Evolutionary conservation across 2,888 invertebrate genomes (phyloP), one percentile per base, ranked within the genome.

Genomic region (Lysandra bellargus): DNA sequence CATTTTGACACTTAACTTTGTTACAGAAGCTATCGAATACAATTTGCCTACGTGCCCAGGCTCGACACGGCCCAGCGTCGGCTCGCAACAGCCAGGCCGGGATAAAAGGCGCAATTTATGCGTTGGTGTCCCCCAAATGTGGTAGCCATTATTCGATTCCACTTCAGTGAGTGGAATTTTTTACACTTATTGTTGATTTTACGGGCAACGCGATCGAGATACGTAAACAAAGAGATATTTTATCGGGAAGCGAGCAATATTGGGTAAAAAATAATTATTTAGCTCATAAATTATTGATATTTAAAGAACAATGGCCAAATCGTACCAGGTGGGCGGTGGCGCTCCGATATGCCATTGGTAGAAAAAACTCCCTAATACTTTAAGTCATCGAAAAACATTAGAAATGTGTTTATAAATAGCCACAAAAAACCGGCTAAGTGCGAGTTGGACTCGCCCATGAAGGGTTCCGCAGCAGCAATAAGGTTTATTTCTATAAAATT

Each of bases 81-180:
- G 82, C 85, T 40, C 60, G 73, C n/a, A 23, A 86, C 88, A 88
- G 92, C 92, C 88, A 90, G 86, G 89, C 89, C 90, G 87, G 90
- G 89, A 92, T 93, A 92, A 92, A 92, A 92, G 90, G 90, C 88
- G 89, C 91, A 92, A 93, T 93, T 92, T 93, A 93, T 93, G 91
- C 89, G 89, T 87, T 88, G 86, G 86, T 85, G 86, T 88, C 90
- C 91, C 90, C 90, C 85, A 90, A 92, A 87, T 88, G 90, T 88
- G 89, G 90, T 87, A 33, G 76, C 76, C 33, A 57, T 76, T 30
- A 53, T 30, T 53, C 30, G 53, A 57, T 76, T 53, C 53, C 53
- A 57, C 49, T 44, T 75, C 33, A 53, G 76, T 76, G 76, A 76
- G 17, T 53, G 76, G 76, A 76, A 53, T 76, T 76, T 76, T 76